A percentile compares a stretch with the other conserved stretches of the same genome.
Conservation (phyloP, 2,113 vertebrate species). For the Malaclemys terrapin region DNA sequence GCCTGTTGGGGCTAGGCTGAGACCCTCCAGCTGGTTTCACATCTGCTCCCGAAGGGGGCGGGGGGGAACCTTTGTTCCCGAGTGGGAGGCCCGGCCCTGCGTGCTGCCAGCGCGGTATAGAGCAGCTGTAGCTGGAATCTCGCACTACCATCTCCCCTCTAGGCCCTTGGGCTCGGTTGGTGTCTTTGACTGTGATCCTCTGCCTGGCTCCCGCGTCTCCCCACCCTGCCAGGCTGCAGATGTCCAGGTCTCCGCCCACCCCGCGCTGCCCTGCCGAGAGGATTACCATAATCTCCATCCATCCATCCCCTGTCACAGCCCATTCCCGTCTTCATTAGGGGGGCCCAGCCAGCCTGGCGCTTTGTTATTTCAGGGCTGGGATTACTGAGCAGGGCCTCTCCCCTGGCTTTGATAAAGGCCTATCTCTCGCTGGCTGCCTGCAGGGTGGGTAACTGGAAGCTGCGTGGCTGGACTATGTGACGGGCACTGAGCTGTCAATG, state of each 20-base stretch:
- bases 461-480: neutral
- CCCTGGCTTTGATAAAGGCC: neutral
- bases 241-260: neutral
- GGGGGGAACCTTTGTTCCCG: neutral
- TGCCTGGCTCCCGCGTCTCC: neutral
- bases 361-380: neutral
- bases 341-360: neutral
- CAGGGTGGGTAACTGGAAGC: neutral
- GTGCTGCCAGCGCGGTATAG: no score
- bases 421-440: neutral
- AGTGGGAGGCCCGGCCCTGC: neutral
- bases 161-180: neutral
- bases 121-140: neutral
- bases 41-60: neutral
- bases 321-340: constrained; percentile 55
- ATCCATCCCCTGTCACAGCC: constrained; percentile 48
- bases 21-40: neutral
- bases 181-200: neutral
- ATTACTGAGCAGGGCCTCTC: neutral
- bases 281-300: neutral
- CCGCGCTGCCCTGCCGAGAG: neutral
- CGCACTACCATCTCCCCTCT: neutral
- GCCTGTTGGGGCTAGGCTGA: neutral
- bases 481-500: neutral
- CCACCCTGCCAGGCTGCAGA: neutral